Evolutionary conservation across 92 coral and sea anemone genomes (phyloP).

Genomic region (Porites evermanni): DNA sequence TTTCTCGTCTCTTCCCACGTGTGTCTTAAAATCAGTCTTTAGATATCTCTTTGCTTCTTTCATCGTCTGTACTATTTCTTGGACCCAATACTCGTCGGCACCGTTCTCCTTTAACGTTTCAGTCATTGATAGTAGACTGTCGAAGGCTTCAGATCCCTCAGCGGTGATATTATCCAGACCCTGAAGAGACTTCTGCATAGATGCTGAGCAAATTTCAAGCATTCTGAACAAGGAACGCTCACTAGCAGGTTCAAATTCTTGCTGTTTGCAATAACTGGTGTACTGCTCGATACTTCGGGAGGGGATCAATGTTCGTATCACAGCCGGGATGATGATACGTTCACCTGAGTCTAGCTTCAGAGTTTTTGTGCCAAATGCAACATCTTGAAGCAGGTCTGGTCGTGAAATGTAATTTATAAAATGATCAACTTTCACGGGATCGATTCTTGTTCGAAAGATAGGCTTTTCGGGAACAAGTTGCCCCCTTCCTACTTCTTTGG

Average conservation of each 20-base stretch:
- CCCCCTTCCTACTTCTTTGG: slow-evolving; percentile 52
- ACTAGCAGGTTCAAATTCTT: slow-evolving; percentile 45
- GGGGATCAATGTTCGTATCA: slow-evolving; percentile 57
- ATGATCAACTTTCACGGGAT: slow-evolving; percentile 54
- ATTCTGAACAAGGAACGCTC: slow-evolving; percentile 41
- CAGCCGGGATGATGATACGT: slow-evolving; percentile 63
- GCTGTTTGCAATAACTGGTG: slow-evolving; percentile 38
- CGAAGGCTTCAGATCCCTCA: slow-evolving; percentile 56
- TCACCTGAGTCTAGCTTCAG: slow-evolving; percentile 56
- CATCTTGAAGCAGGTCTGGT: slow-evolving; percentile 60
- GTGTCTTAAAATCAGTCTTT: slow-evolving; percentile 50
- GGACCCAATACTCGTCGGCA: slow-evolving; percentile 19
- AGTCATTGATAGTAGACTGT: slow-evolving; percentile 15
- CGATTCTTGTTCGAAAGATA: slow-evolving; percentile 41
- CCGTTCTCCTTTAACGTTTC: slow-evolving; percentile 36
- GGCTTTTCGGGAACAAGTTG: slow-evolving; percentile 30
- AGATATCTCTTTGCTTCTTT: slow-evolving; percentile 50
- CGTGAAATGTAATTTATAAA: slow-evolving; percentile 54
- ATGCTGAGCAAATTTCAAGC: slow-evolving; percentile 49
- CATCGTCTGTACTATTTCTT: slow-evolving; percentile 3
- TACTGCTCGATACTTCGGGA: slow-evolving; percentile 62
- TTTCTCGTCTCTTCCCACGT: slow-evolving; percentile 44
- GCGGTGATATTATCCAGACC: slow-evolving; percentile 2
- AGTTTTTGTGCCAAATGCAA: slow-evolving; percentile 57
- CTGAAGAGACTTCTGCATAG: slow-evolving; percentile 8